Evolutionary conservation across 2,113 vertebrate species (phyloP), one percentile per base, ranked within the genome.

Genomic region (sheep (Ovis aries)): DNA sequence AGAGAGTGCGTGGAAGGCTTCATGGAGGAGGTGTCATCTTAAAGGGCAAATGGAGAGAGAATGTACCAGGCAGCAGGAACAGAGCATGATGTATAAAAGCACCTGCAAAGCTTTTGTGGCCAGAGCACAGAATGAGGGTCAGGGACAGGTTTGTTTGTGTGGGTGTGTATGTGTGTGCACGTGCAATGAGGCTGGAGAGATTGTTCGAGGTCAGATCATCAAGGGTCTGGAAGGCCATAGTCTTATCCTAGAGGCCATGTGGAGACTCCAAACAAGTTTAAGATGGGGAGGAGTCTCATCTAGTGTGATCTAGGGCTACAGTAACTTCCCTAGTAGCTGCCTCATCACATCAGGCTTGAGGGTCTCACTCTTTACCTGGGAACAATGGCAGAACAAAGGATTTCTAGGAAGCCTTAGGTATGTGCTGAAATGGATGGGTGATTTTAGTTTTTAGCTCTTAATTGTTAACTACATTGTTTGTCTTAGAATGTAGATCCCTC

Each of bases 371-470:
- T 94, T 77, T 77, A 88, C 31, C 80, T 93, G 40, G 80, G 80
- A 88, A 84, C 80, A 80, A 92, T 81, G 90, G 40, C n/a, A 96
- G 83, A 67, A 45, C 9, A 78, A 64, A 83, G 81, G 33, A 55
- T 87, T 94, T 95, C 80, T 90, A 6, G 36, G 92, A 83, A 95
- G 87, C 21, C 14, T 48, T 90, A 84, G 85, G 45, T 59, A 88
- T 90, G 88, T 81, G 84, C 57, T 84, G 50, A 96, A 89, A 94
- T 83, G 50, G 86, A 74, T 43, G 78, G 29, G 60, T 92, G 90
- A 84, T 87, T 82, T 95, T 94, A 94, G 92, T 91, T 91, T 94
- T 98, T 86, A 95, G 82, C 86, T 95, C 48, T 93, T 78, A 92
- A 96, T 91, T 95, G 93, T 89, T 78, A 97, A 94, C 67, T 93